Percentiles rank a stretch among this genome's conserved stretches.
Evolutionary conservation across 2,113 vertebrate species (phyloP).

Genomic region (Epinephelus fuscoguttatus): DNA sequence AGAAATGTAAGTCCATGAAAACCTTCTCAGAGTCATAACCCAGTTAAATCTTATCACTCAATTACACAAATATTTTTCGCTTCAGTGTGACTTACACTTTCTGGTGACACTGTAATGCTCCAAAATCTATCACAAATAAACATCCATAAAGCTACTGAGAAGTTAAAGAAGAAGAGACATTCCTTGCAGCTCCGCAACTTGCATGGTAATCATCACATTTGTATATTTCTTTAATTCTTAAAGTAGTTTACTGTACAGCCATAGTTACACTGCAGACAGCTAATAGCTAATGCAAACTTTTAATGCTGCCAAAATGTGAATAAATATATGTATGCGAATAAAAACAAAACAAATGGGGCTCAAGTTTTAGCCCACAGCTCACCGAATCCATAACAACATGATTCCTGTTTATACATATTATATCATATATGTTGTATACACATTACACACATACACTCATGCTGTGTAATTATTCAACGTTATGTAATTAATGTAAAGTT

Average conservation of each 20-base stretch:
- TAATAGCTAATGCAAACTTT: neutral
- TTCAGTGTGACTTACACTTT: too few species aligned
- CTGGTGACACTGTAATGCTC: neutral
- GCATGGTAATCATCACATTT: too few species aligned
- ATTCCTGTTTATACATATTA: neutral
- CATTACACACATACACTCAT: too few species aligned
- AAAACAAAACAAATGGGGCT: neutral
- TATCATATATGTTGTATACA: too few species aligned
- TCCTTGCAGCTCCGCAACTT: neutral
- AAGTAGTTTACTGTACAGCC: neutral
- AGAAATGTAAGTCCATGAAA: neutral
- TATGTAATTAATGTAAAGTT: too few species aligned
- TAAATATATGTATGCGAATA: neutral
- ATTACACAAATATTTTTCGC: too few species aligned
- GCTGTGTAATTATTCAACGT: too few species aligned
- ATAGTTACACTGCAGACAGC: too few species aligned
- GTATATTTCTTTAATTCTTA: too few species aligned
- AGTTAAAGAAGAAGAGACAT: neutral
- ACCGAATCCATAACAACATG: slow-evolving; percentile 2
- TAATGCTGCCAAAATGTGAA: neutral
- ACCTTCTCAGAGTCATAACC: too few species aligned
- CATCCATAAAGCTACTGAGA: neutral
- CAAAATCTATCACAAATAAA: neutral
- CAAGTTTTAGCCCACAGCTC: too few species aligned
- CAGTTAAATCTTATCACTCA: too few species aligned